Conservation (phyloP, 2,797 vertebrate genomes). For the Lithobates pipiens region DNA sequence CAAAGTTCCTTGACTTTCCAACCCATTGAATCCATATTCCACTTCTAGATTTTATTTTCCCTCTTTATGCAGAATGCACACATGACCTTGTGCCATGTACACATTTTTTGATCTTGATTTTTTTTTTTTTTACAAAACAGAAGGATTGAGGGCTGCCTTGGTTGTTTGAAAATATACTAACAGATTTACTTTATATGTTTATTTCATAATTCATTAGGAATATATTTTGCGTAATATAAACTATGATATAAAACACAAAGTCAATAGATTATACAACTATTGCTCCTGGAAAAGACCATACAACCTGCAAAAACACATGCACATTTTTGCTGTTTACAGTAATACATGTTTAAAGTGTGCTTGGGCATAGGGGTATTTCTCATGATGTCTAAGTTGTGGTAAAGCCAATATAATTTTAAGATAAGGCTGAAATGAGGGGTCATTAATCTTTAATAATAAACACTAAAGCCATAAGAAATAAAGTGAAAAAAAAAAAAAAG, state of each 20-base stretch:
- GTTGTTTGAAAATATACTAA: slow-evolving; percentile 1
- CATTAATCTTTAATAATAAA: too few relatives aligned
- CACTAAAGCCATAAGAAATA: too few relatives aligned
- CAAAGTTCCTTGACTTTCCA: slow-evolving; percentile 73
- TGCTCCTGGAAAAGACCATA: too few relatives aligned
- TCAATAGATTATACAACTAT: too few relatives aligned
- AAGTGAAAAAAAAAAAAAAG: too few relatives aligned
- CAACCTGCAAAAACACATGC: too few relatives aligned
- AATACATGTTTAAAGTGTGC: not conserved
- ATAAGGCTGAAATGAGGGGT: too few relatives aligned
- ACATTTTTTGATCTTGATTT: slow-evolving; percentile 13
- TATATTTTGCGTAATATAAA: not conserved
- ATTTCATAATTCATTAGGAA: not conserved
- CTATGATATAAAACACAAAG: too few relatives aligned
- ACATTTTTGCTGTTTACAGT: too few relatives aligned
- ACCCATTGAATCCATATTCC: slow-evolving; percentile 72
- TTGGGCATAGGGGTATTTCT: not conserved
- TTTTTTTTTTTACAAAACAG: not conserved
- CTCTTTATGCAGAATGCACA: slow-evolving; percentile 44
- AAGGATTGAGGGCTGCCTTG: slow-evolving; percentile 6
- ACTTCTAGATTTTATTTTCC: slow-evolving; percentile 66
- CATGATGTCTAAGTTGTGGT: not conserved
- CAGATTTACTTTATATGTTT: not conserved
- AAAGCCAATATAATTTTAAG: too few relatives aligned
- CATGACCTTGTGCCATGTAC: slow-evolving; percentile 40